Percentiles rank a stretch among this genome's conserved stretches.
phyloP scores from a whole-genome alignment of 2,113 vertebrate genomes.

The Upupa epops region DNA sequence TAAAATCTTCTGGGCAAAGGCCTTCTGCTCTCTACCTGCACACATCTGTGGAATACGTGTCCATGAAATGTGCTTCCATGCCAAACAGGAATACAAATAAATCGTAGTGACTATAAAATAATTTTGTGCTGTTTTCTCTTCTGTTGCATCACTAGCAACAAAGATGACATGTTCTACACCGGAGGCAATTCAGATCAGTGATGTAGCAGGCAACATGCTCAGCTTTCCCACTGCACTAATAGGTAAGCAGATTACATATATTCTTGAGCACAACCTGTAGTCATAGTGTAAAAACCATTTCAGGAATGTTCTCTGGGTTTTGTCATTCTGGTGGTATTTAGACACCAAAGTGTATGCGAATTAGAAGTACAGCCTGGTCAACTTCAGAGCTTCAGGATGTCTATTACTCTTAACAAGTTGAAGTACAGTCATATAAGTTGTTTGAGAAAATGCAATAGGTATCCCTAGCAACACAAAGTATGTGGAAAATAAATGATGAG shows the following conservation, averaged over 20 bases:
- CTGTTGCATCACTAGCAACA: neutral
- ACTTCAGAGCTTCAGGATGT: neutral
- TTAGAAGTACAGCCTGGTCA: slow-evolving; percentile 12
- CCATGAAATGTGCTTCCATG: neutral
- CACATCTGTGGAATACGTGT: neutral
- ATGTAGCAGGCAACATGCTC: neutral
- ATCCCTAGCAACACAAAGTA: neutral
- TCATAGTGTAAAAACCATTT: neutral
- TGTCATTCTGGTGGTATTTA: neutral
- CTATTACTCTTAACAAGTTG: neutral
- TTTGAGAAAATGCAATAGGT: neutral
- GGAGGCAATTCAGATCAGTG: neutral
- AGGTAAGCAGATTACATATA: neutral
- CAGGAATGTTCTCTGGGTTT: slow-evolving; percentile 40
- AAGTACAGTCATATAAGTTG: neutral
- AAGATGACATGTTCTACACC: neutral
- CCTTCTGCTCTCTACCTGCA: neutral
- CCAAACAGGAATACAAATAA: neutral
- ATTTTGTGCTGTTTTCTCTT: neutral
- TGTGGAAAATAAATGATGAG: neutral
- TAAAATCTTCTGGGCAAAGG: neutral
- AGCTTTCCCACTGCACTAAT: neutral
- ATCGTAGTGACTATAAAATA: neutral
- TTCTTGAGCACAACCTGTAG: neutral
- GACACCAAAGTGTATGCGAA: neutral